Evolutionary conservation across 2,888 invertebrate species (phyloP).

Genomic region (Patella depressa): DNA sequence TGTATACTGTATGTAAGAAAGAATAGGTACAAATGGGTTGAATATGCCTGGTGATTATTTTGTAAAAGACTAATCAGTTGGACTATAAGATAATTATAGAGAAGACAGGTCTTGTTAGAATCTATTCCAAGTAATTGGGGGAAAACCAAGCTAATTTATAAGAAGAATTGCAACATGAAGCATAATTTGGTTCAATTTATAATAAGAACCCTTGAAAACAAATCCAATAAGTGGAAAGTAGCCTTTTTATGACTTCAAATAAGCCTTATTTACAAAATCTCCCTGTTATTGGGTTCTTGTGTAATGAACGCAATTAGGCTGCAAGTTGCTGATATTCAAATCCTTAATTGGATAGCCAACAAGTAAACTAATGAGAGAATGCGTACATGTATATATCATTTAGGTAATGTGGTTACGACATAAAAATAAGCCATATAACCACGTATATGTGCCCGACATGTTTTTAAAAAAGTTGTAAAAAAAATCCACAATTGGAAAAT

Average conservation of each 20-base stretch:
- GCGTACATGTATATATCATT: neutral
- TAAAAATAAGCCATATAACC: too few species aligned
- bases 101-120: neutral
- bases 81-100: too few species aligned
- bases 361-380: conserved; percentile 4
- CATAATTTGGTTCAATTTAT: conserved; percentile 9
- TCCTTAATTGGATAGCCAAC: conserved; percentile 9
- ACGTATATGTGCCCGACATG: neutral
- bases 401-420: neutral
- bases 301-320: conserved; percentile 11
- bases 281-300: conserved; percentile 5
- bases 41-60: too few species aligned
- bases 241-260: conserved; percentile 9
- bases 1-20: too few species aligned
- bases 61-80: too few species aligned
- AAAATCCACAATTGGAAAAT: too few species aligned
- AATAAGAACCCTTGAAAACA: neutral
- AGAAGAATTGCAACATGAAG: neutral
- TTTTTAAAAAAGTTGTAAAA: neutral
- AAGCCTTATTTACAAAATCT: conserved; percentile 10
- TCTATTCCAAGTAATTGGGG: conserved; percentile 7
- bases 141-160: conserved; percentile 7
- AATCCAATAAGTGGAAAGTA: neutral
- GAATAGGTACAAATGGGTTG: too few species aligned
- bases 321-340: conserved; percentile 2